phyloP scores from a whole-genome alignment of 2,113 vertebrate species.

The Cyanoramphus novaezelandiae region DNA sequence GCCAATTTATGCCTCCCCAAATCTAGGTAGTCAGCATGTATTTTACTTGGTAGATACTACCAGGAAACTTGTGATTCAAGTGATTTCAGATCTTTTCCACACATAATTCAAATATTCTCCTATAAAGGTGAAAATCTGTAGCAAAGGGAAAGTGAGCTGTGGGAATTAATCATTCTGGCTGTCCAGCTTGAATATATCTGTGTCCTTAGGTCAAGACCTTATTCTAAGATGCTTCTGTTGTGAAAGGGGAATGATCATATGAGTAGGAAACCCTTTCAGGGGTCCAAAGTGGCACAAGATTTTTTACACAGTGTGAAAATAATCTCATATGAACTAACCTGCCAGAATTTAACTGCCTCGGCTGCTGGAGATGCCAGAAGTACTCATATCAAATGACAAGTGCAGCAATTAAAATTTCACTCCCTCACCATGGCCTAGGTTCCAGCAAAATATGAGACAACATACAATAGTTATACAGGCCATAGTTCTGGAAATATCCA shows the following conservation, averaged over 20 bases:
- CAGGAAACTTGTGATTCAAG: not conserved
- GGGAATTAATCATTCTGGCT: not conserved
- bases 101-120: not conserved
- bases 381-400: fast-evolving
- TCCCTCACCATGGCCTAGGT: not conserved
- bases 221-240: not conserved
- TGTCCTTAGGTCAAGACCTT: not conserved
- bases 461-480: not conserved
- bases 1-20: not conserved
- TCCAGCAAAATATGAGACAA: not conserved
- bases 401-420: not conserved
- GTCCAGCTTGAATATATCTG: not conserved
- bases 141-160: not conserved
- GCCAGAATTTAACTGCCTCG: not conserved
- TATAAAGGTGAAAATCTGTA: not conserved
- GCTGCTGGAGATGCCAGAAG: not conserved
- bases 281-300: not conserved
- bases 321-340: not conserved
- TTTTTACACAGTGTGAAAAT: not conserved
- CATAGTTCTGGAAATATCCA: not conserved
- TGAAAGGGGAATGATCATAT: not conserved
- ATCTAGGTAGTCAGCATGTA: not conserved
- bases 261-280: not conserved
- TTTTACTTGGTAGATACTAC: not conserved
- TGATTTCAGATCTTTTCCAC: not conserved